A percentile compares a stretch with the other conserved stretches of the same genome.
Conservation (phyloP, 2,113 vertebrate genomes). For the Corydoras maculifer region DNA sequence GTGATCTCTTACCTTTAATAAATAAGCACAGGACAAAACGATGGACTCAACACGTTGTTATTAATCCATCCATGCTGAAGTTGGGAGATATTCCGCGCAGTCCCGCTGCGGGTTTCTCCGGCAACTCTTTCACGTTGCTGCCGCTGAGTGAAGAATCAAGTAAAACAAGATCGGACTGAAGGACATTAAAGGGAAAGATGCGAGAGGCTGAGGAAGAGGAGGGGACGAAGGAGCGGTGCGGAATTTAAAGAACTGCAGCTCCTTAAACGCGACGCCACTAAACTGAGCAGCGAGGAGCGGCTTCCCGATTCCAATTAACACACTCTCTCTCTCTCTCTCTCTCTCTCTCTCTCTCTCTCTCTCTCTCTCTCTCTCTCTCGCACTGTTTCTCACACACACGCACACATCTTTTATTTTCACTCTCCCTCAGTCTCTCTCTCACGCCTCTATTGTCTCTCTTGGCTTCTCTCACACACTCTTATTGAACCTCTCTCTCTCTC, state of each 20-base stretch:
- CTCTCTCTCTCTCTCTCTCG: neutral
- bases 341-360: neutral
- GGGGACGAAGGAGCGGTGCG: neutral
- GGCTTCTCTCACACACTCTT: neutral
- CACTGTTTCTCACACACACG: neutral
- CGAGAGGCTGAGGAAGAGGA: neutral
- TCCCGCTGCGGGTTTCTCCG: conserved; percentile 18
- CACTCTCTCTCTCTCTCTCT: neutral
- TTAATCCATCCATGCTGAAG: conserved; percentile 43
- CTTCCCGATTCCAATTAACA: neutral
- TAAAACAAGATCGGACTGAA: neutral
- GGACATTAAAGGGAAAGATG: neutral
- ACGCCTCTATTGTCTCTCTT: neutral
- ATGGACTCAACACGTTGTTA: conserved; percentile 32
- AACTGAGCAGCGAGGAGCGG: neutral
- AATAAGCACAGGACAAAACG: conserved; percentile 1
- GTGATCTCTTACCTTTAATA: conserved; percentile 29
- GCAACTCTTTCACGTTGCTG: conserved; percentile 18
- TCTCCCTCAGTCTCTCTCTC: neutral
- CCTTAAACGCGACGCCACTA: neutral
- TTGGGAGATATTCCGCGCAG: conserved; percentile 29
- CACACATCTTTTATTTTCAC: neutral
- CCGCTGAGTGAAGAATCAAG: neutral
- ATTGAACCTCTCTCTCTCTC: neutral
- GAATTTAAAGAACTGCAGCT: neutral